Evolutionary conservation across 1,140 invertebrate species (phyloP), one percentile per base, ranked within the genome.

Genomic region (Meloidogyne floridensis): DNA sequence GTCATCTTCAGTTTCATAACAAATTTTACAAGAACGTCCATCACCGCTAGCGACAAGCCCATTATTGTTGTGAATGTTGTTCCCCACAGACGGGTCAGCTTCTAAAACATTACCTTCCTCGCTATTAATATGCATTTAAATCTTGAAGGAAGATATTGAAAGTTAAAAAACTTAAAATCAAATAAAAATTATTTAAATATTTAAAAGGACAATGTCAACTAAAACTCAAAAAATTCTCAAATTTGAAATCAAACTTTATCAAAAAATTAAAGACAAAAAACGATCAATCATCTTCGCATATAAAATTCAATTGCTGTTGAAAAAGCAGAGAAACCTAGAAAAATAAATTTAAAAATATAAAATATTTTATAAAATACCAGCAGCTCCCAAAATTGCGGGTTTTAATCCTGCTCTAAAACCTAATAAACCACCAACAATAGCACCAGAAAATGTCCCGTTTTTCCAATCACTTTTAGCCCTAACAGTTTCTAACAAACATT

Each of bases 381-480:
- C 93, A 65, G 96, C 96, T 73, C 96, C 96, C 84, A 97, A 91
- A 71, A 97, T 83, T 42, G 95, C 95, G 77, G 96, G 95, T 91
- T 96, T 96, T 32, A 97, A 91, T 83, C 96, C 96, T 91, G 95
- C 96, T 95, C 97, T 93, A 74, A 98, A 91, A 56, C 96, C 97
- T 90, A 98, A 94, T n/a, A 97, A 86, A 70, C 96, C 96, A 82
- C 97, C 96, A 70, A 96, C 97, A 73, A 98, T 93, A 74, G 93
- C 96, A 79, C 96, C 96, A 86, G 96, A 95, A 90, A 95, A 94
- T 10, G 95, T 96, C 72, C 86, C 95, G 93, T 98, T 98, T 88
- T 94, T 94, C 95, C 96, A 96, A 90, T 98, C 96, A 72, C 93
- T 94, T 91, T 96, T 96, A 43, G 95, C 96, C 87, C 96, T 92